These are phyloP conservation scores for Cheilosia variabilis DNA, from an alignment of 2,888 invertebrate species.

Conservation along the genomic window DNA sequence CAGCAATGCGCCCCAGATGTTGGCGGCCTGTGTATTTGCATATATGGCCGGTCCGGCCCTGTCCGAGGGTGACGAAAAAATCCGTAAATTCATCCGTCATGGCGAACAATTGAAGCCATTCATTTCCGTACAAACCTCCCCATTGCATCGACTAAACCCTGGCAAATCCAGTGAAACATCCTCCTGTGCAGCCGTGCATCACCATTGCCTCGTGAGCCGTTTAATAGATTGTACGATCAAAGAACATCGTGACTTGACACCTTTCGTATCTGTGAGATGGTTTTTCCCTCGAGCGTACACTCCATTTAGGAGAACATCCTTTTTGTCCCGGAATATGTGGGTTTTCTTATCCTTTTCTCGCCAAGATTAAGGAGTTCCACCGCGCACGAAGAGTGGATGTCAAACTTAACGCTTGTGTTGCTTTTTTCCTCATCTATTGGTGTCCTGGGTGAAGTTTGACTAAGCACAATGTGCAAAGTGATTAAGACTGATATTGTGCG, in stretches of 20 bases:
- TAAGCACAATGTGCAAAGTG: slow-evolving; percentile 68
- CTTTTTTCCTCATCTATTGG: slow-evolving; percentile 32
- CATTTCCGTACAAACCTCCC: slow-evolving; percentile 45
- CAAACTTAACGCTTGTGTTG: slow-evolving; percentile 59
- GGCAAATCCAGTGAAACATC: slow-evolving; percentile 44
- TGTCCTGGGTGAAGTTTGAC: slow-evolving; percentile 66
- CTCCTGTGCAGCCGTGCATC: slow-evolving; percentile 67
- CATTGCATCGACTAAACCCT: slow-evolving; percentile 28
- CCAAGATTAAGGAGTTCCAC: slow-evolving; percentile 54
- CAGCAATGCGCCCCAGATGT: too few species aligned
- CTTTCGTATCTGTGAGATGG: slow-evolving; percentile 67
- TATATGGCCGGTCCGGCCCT: too few species aligned
- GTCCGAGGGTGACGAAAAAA: slow-evolving; percentile 63
- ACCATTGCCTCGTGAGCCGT: slow-evolving; percentile 66
- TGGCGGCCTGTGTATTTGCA: too few species aligned
- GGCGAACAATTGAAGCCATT: slow-evolving; percentile 72
- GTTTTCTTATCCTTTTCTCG: slow-evolving; percentile 16
- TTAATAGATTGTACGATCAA: slow-evolving; percentile 75
- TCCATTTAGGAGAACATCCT: slow-evolving; percentile 68
- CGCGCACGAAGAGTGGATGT: slow-evolving; percentile 47
- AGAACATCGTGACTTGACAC: slow-evolving; percentile 75
- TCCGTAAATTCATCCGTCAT: slow-evolving; percentile 74
- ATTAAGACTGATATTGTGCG: slow-evolving; percentile 67
- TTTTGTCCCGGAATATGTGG: slow-evolving; percentile 34
- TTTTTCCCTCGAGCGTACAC: slow-evolving; percentile 45